These are phyloP conservation scores for Drosophila testacea DNA, from an alignment of 2,888 invertebrate species.

Conservation along the genomic window DNA sequence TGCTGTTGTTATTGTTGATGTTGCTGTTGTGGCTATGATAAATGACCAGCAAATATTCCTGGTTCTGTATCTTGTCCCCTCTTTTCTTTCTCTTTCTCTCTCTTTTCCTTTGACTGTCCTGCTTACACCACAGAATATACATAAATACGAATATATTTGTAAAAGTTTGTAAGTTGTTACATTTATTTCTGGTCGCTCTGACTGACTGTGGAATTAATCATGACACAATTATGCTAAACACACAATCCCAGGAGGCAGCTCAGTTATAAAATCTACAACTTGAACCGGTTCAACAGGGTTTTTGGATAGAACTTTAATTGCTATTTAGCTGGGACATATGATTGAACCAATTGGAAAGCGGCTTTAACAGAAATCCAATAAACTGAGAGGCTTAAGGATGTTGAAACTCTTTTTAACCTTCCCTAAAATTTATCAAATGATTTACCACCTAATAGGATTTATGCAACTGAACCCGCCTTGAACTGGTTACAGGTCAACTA, in stretches of 20 bases:
- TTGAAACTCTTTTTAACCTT: too few relatives aligned
- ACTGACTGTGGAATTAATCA: conserved; percentile 69
- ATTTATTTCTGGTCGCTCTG: conserved; percentile 31
- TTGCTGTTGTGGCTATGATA: conserved; percentile 55
- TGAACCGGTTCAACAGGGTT: neutral
- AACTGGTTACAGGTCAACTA: neutral
- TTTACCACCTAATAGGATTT: neutral
- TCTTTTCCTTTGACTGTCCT: conserved; percentile 9
- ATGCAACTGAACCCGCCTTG: neutral
- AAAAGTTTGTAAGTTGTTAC: conserved; percentile 35
- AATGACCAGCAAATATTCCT: conserved; percentile 67
- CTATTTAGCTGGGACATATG: neutral
- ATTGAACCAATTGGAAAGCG: neutral
- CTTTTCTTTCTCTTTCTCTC: too few relatives aligned
- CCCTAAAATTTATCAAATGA: too few relatives aligned
- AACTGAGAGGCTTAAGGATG: too few relatives aligned
- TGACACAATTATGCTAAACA: conserved; percentile 44
- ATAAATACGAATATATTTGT: conserved; percentile 43
- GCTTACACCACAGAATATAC: conserved; percentile 45
- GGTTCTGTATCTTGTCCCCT: conserved; percentile 36
- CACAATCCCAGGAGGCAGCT: conserved; percentile 22
- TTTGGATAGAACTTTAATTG: neutral
- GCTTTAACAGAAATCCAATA: too few relatives aligned
- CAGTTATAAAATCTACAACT: neutral
- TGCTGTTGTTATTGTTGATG: conserved; percentile 19